phyloP scores from a whole-genome alignment of 2,888 invertebrate species.

The Drosophila ochracea region DNA sequence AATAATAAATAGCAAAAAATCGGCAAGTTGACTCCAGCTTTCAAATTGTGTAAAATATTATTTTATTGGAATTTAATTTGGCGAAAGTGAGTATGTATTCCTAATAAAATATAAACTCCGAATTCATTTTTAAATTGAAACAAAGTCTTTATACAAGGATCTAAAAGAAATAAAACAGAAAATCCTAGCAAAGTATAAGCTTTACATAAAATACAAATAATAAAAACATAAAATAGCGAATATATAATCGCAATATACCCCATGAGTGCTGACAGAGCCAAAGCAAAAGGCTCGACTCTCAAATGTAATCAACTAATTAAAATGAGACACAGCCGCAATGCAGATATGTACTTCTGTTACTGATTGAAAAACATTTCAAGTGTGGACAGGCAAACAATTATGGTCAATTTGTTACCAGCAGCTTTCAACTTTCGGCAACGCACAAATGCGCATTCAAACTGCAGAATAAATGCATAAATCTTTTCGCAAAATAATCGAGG shows the following conservation, averaged over 20 bases:
- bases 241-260: slow-evolving; percentile 15
- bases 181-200: neutral
- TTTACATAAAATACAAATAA: neutral
- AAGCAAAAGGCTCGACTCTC: neutral
- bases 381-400: slow-evolving; percentile 35
- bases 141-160: neutral
- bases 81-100: neutral
- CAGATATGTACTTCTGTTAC: slow-evolving; percentile 10
- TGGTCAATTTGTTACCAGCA: slow-evolving; percentile 26
- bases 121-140: neutral
- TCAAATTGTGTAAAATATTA: neutral
- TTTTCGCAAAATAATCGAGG: slow-evolving; percentile 12
- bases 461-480: slow-evolving; percentile 23
- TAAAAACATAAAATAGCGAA: neutral
- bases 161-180: neutral
- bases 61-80: neutral
- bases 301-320: slow-evolving; percentile 53
- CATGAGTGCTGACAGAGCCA: neutral
- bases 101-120: no score
- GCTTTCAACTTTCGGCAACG: slow-evolving; percentile 18
- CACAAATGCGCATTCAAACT: slow-evolving; percentile 5
- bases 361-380: slow-evolving; percentile 21
- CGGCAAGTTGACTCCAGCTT: neutral
- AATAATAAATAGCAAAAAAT: neutral
- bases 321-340: slow-evolving; percentile 37